Evolutionary conservation across 2,797 vertebrate species (phyloP).

Genomic region (Stomatorhinus walkeri): DNA sequence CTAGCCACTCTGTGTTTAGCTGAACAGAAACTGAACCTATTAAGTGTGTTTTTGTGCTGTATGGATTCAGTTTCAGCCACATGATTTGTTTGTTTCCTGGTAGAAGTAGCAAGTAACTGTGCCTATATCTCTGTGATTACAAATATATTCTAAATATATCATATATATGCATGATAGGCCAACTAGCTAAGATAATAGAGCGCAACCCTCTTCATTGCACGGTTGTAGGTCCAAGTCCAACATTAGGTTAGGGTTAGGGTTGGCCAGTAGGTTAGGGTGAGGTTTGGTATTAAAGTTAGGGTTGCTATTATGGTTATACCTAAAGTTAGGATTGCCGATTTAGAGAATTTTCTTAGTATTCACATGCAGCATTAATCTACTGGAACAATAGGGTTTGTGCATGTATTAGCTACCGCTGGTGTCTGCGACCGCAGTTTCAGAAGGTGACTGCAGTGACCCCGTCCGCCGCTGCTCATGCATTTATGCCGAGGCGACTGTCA

Average conservation of each 20-base stretch:
- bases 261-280: not conserved
- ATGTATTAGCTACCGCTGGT: not conserved
- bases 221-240: not conserved
- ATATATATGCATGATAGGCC: not conserved
- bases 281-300: not conserved
- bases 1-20: not conserved
- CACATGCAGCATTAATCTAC: not conserved
- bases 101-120: not conserved
- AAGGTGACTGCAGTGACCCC: not conserved
- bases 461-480: slow-evolving; percentile 38
- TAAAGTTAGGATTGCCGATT: not conserved
- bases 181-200: not conserved
- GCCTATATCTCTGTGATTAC: not conserved
- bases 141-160: not conserved
- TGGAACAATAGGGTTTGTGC: not conserved
- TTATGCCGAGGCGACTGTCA: slow-evolving; percentile 50
- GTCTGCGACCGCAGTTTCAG: not conserved
- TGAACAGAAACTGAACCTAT: not conserved
- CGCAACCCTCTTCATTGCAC: not conserved
- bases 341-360: not conserved
- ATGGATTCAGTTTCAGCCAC: not conserved
- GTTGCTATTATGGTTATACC: not conserved
- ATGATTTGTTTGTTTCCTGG: not conserved
- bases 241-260: not conserved
- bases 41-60: not conserved